Evolutionary conservation across 2,113 vertebrate species (phyloP).

Genomic region (Cynocephalus volans): DNA sequence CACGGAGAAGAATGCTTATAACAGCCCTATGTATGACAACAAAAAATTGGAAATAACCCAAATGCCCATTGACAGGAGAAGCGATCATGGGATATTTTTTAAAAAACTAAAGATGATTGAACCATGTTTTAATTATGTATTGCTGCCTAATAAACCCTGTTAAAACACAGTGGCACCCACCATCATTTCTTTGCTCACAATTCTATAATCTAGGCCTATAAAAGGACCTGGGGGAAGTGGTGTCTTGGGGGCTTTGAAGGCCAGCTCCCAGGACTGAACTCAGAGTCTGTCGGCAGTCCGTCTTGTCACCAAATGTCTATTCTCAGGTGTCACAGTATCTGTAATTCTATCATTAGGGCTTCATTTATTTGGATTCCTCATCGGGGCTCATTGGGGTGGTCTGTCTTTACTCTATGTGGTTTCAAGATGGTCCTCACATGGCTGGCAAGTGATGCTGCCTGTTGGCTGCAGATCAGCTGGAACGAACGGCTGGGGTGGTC

Average conservation of each 20-base stretch:
- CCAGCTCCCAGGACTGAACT: background rate
- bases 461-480: background rate
- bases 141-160: background rate
- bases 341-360: conserved; percentile 34
- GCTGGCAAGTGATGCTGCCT: background rate
- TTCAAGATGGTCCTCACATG: background rate
- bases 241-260: background rate
- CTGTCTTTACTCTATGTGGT: background rate
- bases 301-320: background rate
- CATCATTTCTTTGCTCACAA: background rate
- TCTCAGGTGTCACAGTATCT: background rate
- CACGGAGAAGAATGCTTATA: background rate
- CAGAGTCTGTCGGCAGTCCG: background rate
- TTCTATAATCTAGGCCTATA: background rate
- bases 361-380: conserved; percentile 44
- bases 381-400: too few species aligned
- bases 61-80: background rate
- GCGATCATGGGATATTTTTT: background rate
- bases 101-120: background rate
- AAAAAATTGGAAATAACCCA: background rate
- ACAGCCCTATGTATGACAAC: background rate
- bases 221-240: background rate
- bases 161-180: background rate
- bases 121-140: background rate
- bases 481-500: too few species aligned